A percentile compares a stretch with the other conserved stretches of the same genome.
These are phyloP conservation scores for Gari tellinella DNA, from an alignment of 2,888 invertebrate species.

Conservation along the genomic window DNA sequence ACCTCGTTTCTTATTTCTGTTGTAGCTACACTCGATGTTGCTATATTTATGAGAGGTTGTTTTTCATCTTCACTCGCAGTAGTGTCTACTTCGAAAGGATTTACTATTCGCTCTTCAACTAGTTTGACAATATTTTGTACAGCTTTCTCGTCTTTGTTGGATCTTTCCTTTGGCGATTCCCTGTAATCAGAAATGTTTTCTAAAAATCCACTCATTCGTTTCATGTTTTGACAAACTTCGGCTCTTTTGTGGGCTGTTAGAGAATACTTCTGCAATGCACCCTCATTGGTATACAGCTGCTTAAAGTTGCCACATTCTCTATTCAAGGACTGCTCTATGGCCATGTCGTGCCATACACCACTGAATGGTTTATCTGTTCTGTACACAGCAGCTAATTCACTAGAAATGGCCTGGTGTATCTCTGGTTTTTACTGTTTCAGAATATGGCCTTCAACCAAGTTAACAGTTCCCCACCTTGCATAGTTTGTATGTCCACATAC, in stretches of 20 bases:
- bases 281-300: slow-evolving; percentile 20
- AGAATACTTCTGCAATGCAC: slow-evolving; percentile 27
- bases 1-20: slow-evolving; percentile 5
- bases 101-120: slow-evolving; percentile 16
- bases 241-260: slow-evolving; percentile 29
- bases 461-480: slow-evolving; percentile 21
- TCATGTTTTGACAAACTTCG: slow-evolving; percentile 10
- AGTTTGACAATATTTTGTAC: slow-evolving; percentile 1
- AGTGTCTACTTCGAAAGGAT: slow-evolving; percentile 26
- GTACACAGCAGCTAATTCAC: slow-evolving; percentile 3
- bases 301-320: slow-evolving; percentile 29
- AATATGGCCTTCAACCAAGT: slow-evolving; percentile 9
- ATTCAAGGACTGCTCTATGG: slow-evolving; percentile 23
- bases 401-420: slow-evolving; percentile 7
- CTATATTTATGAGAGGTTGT: slow-evolving; percentile 26
- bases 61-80: slow-evolving; percentile 18
- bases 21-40: slow-evolving; percentile 19
- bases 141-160: slow-evolving; percentile 16
- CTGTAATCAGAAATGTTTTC: not conserved
- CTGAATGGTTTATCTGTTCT: slow-evolving; percentile 24
- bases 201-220: slow-evolving; percentile 11
- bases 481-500: slow-evolving; percentile 18
- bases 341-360: slow-evolving; percentile 37
- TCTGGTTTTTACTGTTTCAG: slow-evolving; percentile 7
- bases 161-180: slow-evolving; percentile 10